Evolutionary conservation across 92 coral and sea anemone species (phyloP).

Genomic region (Muricea muricata): DNA sequence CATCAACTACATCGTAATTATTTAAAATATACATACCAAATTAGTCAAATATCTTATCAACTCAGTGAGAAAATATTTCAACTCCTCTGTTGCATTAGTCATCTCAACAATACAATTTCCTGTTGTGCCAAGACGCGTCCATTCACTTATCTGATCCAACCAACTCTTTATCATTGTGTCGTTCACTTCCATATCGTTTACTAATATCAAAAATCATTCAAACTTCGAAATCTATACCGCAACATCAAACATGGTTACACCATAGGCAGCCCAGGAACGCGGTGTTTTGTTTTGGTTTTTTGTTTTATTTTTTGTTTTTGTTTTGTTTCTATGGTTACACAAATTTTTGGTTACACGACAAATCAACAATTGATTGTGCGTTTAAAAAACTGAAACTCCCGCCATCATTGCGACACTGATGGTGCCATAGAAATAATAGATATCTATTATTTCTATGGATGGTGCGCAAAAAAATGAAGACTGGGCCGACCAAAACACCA

Average conservation of each 20-base stretch:
- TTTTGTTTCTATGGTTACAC: too few relatives aligned
- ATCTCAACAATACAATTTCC: conserved; percentile 20
- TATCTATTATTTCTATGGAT: too few relatives aligned
- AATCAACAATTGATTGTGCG: too few relatives aligned
- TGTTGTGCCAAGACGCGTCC: conserved; percentile 44
- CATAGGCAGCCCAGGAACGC: too few relatives aligned
- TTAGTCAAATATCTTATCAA: conserved; percentile 54
- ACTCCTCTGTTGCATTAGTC: conserved; percentile 43
- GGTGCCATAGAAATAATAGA: too few relatives aligned
- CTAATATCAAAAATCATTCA: background rate
- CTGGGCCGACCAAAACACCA: background rate
- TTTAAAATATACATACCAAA: conserved; percentile 64
- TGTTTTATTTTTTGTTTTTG: background rate
- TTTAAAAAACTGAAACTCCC: too few relatives aligned
- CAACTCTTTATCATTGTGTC: conserved; percentile 77
- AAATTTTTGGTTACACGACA: too few relatives aligned
- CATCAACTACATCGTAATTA: too few relatives aligned
- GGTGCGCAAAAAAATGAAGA: background rate
- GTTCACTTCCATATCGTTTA: conserved; percentile 52
- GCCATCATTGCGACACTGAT: conserved; percentile 3
- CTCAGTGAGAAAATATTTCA: conserved; percentile 53
- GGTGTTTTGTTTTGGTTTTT: too few relatives aligned
- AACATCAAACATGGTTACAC: background rate
- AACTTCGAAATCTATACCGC: background rate
- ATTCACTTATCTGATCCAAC: conserved; percentile 61